These are phyloP conservation scores for Perithous albicinctus DNA, from an alignment of 2,888 invertebrate species.

Conservation along the genomic window DNA sequence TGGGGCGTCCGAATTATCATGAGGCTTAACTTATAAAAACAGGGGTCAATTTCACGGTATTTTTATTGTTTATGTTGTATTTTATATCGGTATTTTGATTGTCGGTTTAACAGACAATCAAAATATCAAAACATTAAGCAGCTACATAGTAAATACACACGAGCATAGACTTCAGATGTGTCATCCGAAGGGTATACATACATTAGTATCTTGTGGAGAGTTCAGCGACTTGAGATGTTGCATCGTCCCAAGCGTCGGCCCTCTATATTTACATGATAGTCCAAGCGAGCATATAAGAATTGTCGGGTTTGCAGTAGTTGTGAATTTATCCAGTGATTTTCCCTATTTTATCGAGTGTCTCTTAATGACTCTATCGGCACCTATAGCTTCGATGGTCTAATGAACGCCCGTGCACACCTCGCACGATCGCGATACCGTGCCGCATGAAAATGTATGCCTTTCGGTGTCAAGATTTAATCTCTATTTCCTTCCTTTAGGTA, in stretches of 20 bases:
- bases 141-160: no score
- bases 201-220: slow-evolving; percentile 34
- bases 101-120: neutral
- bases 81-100: no score
- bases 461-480: slow-evolving; percentile 63
- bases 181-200: slow-evolving; percentile 28
- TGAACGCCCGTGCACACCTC: slow-evolving; percentile 64
- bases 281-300: slow-evolving; percentile 55
- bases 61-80: no score
- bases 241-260: slow-evolving; percentile 20
- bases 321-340: slow-evolving; percentile 71
- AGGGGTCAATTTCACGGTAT: no score
- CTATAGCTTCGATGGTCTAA: slow-evolving; percentile 63
- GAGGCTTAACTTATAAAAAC: no score
- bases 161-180: neutral
- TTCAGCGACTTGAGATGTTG: slow-evolving; percentile 45
- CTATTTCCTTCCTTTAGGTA: slow-evolving; percentile 15
- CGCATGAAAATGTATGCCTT: slow-evolving; percentile 71
- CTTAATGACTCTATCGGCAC: slow-evolving; percentile 77
- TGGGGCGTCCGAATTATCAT: no score
- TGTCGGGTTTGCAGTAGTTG: slow-evolving; percentile 48
- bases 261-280: slow-evolving; percentile 33
- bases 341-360: slow-evolving; percentile 74
- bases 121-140: neutral
- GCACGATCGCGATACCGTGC: slow-evolving; percentile 73